phyloP scores from a whole-genome alignment of 2,888 invertebrate genomes.

The Acanthosepion lycidas region DNA sequence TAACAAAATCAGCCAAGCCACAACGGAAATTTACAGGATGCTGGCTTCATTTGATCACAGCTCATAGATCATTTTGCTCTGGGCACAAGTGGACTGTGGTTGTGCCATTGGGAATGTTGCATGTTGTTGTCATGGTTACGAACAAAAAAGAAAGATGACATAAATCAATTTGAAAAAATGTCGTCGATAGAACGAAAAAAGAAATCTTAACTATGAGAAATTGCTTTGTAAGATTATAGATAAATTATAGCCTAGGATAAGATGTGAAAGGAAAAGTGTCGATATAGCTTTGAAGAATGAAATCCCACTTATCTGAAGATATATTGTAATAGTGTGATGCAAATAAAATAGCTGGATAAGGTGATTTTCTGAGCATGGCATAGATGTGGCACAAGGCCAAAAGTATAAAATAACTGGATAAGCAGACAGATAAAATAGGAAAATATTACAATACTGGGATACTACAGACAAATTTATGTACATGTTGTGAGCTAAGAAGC shows the following conservation, averaged over 20 bases:
- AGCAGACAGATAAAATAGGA: too few relatives aligned
- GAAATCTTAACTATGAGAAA: background rate
- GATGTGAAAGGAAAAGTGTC: background rate
- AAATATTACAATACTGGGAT: too few relatives aligned
- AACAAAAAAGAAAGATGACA: background rate
- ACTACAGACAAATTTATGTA: too few relatives aligned
- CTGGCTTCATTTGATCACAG: background rate
- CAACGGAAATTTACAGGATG: background rate
- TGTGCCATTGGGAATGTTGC: background rate
- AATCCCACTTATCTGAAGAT: too few relatives aligned
- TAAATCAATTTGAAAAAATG: background rate
- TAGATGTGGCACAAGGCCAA: too few relatives aligned
- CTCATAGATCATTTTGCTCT: background rate
- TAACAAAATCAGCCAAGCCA: background rate
- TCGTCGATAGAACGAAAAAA: background rate
- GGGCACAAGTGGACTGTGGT: background rate
- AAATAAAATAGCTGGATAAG: too few relatives aligned
- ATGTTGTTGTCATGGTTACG: background rate
- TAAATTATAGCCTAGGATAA: background rate
- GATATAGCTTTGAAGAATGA: background rate
- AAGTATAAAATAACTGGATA: too few relatives aligned
- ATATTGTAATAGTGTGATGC: too few relatives aligned
- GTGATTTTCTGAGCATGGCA: too few relatives aligned
- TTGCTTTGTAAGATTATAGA: background rate
- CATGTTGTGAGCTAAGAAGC: too few relatives aligned